These are phyloP conservation scores for Dexiosoma caninum DNA, from an alignment of 2,888 invertebrate species.

Conservation along the genomic window DNA sequence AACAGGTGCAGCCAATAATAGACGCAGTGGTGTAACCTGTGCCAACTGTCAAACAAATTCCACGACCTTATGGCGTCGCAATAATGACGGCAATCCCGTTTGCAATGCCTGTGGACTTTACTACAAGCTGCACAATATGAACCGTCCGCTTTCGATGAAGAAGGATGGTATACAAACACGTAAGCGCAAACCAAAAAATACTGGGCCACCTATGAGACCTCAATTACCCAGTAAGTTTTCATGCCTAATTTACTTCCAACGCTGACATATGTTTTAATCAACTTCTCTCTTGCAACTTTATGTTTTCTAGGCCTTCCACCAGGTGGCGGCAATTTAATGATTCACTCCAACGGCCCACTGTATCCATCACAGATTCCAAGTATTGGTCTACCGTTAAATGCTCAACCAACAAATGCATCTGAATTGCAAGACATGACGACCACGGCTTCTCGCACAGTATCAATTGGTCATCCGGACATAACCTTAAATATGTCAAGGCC, in stretches of 20 bases:
- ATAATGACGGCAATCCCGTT: slow-evolving; percentile 90
- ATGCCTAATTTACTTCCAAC: background rate
- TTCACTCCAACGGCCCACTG: slow-evolving; percentile 68
- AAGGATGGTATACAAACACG: slow-evolving; percentile 99
- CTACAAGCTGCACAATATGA: slow-evolving; percentile 79
- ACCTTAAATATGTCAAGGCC: slow-evolving; percentile 72
- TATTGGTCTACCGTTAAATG: slow-evolving; percentile 65
- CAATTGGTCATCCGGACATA: slow-evolving; percentile 65
- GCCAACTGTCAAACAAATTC: slow-evolving; percentile 83
- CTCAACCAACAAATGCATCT: slow-evolving; percentile 60
- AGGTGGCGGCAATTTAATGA: slow-evolving; percentile 67
- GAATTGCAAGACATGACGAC: slow-evolving; percentile 75
- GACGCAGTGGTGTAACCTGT: slow-evolving; percentile 78
- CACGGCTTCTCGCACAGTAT: slow-evolving; percentile 55
- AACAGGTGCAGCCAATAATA: slow-evolving; percentile 72
- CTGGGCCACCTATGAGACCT: slow-evolving; percentile 69
- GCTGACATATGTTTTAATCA: background rate
- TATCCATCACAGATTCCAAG: slow-evolving; percentile 76
- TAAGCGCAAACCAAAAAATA: slow-evolving; percentile 91
- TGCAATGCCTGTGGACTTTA: slow-evolving; percentile 88
- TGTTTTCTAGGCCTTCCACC: slow-evolving; percentile 69
- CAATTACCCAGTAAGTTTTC: slow-evolving; percentile 72
- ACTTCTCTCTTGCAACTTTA: slow-evolving; percentile 14
- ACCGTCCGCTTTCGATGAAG: slow-evolving; percentile 97
- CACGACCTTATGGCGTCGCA: slow-evolving; percentile 91